Conservation (phyloP, 2,888 invertebrate species). For the Cerceris ruficornis region DNA sequence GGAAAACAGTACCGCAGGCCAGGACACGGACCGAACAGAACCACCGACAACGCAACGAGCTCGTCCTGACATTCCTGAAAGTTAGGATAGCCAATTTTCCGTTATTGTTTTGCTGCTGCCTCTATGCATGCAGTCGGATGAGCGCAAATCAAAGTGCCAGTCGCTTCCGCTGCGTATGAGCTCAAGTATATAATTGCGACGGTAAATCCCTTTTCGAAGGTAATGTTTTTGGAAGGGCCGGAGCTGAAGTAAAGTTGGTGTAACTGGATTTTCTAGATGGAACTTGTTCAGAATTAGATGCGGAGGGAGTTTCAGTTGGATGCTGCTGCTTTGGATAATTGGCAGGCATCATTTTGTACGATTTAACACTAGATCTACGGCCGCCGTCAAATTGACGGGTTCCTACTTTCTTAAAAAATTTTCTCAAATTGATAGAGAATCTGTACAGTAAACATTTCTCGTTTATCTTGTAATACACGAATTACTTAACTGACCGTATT, state of each 20-base stretch:
- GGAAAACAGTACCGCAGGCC: conserved; percentile 35
- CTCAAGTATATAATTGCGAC: conserved; percentile 6
- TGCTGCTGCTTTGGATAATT: not conserved
- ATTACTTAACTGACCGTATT: too few species aligned
- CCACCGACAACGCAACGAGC: conserved; percentile 25
- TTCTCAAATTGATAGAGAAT: too few species aligned
- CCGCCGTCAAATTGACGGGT: too few species aligned
- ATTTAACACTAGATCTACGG: not conserved
- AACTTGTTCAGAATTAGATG: not conserved
- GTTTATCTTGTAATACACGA: too few species aligned
- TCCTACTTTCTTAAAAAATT: too few species aligned
- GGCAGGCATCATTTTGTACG: too few species aligned
- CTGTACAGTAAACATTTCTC: too few species aligned
- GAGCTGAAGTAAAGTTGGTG: conserved; percentile 16
- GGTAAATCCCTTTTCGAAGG: not conserved
- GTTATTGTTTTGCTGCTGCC: conserved; percentile 38
- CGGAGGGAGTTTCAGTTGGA: not conserved
- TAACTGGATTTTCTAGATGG: conserved; percentile 20
- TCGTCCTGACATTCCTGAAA: conserved; percentile 29
- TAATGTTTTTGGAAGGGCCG: conserved; percentile 29
- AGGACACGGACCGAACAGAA: conserved; percentile 27
- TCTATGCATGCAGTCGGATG: conserved; percentile 10
- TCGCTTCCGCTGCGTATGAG: conserved; percentile 14
- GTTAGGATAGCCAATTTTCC: conserved; percentile 49
- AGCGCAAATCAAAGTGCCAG: conserved; percentile 24